Evolutionary conservation across 2,888 invertebrate genomes (phyloP).

Genomic region (Eupithecia insigniata): DNA sequence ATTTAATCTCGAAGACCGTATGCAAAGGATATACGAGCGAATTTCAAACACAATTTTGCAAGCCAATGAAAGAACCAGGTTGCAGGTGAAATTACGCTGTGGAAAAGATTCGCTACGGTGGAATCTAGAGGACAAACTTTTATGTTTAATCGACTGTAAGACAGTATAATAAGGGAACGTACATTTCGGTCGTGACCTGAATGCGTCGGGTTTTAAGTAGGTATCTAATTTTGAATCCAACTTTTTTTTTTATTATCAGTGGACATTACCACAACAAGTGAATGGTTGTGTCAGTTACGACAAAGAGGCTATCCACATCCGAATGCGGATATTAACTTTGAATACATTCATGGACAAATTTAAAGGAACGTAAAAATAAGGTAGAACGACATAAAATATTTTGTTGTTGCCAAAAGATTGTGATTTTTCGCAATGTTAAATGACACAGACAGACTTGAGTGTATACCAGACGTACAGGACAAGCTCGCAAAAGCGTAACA

Average conservation of each 20-base stretch:
- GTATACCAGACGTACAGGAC: too few species aligned
- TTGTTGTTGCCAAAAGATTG: too few species aligned
- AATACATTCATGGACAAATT: too few species aligned
- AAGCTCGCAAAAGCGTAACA: too few species aligned
- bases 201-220: background rate
- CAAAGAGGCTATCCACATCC: too few species aligned
- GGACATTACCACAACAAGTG: background rate
- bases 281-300: background rate
- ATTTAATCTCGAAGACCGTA: constrained; percentile 19
- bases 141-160: constrained; percentile 12
- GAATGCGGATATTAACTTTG: too few species aligned
- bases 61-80: constrained; percentile 38
- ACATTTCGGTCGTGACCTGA: background rate
- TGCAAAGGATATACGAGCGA: constrained; percentile 22
- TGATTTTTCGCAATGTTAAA: too few species aligned
- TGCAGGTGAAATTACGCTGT: constrained; percentile 35
- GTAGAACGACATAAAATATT: too few species aligned
- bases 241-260: background rate
- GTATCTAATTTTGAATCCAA: background rate
- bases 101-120: constrained; percentile 26
- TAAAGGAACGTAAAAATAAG: too few species aligned
- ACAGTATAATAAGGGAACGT: constrained; percentile 3
- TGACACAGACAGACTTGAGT: too few species aligned
- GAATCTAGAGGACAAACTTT: constrained; percentile 10
- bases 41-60: constrained; percentile 32